Conservation (phyloP, 2,888 invertebrate species). For the Drymonia ruficornis region DNA sequence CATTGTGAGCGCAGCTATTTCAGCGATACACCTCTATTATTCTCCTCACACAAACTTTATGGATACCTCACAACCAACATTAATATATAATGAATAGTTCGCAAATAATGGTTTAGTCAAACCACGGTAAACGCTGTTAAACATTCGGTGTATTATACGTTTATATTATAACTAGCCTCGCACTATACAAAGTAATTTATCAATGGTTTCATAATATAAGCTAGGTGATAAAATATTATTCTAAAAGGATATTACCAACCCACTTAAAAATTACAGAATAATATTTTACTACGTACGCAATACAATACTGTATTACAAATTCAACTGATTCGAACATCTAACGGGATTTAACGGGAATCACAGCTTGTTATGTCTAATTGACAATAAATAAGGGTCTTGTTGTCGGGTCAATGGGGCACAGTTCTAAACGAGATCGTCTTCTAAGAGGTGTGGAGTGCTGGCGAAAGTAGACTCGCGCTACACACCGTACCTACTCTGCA, state of each 20-base stretch:
- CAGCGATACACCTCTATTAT: conserved; percentile 25
- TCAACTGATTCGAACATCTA: conserved; percentile 1
- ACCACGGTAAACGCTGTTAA: conserved; percentile 9
- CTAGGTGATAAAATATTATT: too few relatives aligned
- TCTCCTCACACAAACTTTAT: conserved; percentile 25
- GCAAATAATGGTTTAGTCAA: conserved; percentile 17
- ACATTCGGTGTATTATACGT: background rate
- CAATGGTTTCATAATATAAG: too few relatives aligned
- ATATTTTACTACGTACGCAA: too few relatives aligned
- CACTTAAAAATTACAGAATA: too few relatives aligned
- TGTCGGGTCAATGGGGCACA: conserved; percentile 50
- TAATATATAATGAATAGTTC: conserved; percentile 10
- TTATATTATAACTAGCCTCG: background rate
- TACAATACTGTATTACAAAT: background rate
- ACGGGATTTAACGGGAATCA: background rate
- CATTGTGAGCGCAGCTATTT: conserved; percentile 27
- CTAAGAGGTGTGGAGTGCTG: conserved; percentile 47
- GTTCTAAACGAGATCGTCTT: conserved; percentile 60
- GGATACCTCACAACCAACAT: conserved; percentile 16
- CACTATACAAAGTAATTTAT: background rate
- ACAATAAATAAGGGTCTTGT: conserved; percentile 46
- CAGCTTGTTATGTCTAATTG: conserved; percentile 34
- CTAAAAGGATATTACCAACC: too few relatives aligned
- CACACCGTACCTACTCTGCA: conserved; percentile 77
- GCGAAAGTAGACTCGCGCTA: conserved; percentile 77